These are phyloP conservation scores for Strix aluco DNA, from an alignment of 2,113 vertebrate genomes.

Conservation along the genomic window DNA sequence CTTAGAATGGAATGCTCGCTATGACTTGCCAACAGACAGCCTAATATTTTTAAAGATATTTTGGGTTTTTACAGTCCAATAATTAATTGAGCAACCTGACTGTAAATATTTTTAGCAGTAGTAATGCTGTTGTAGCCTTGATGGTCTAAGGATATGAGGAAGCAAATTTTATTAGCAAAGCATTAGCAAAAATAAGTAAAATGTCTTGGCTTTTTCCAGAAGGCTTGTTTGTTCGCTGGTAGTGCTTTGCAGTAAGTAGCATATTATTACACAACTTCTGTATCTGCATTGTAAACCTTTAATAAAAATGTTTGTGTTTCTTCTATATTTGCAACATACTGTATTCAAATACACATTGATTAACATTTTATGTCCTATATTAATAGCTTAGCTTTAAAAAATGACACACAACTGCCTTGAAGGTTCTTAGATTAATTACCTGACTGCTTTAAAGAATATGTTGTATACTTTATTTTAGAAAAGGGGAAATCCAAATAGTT, in stretches of 20 bases:
- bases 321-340: neutral
- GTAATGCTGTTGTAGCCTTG: neutral
- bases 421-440: neutral
- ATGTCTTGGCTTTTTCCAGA: neutral
- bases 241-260: neutral
- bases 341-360: neutral
- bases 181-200: slow-evolving; percentile 13
- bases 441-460: neutral
- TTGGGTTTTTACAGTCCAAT: neutral
- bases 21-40: neutral
- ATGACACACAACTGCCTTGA: neutral
- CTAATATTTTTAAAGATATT: neutral
- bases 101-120: slow-evolving; percentile 21
- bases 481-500: neutral
- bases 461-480: neutral
- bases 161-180: slow-evolving; percentile 11
- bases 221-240: neutral
- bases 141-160: slow-evolving; percentile 1
- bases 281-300: neutral
- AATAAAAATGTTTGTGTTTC: slow-evolving; percentile 34
- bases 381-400: neutral
- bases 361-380: neutral
- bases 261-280: neutral
- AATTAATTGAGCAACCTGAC: neutral
- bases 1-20: neutral